Base-by-base conservation (phyloP, 2,113 vertebrate genomes). In the Petromus typicus region DNA sequence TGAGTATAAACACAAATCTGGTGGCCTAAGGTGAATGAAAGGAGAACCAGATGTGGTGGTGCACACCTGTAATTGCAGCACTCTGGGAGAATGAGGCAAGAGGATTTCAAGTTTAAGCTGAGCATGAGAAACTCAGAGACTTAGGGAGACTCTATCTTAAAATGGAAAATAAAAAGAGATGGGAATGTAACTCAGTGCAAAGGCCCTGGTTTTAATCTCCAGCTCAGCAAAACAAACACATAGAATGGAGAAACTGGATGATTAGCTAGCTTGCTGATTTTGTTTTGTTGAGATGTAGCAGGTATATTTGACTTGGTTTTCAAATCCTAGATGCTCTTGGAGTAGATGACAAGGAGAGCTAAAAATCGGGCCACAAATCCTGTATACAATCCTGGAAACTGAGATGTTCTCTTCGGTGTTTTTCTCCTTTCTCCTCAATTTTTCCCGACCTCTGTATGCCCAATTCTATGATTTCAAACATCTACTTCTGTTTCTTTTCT, bases 251-350 rank as follows among this genome's bases (percentile, higher is more conserved):
- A 71, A 81, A 64, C n/a, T 63, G 34, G 73, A 71, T 63, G 94
- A 57, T 80, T 89, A 92, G 27, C 40, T 80, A 59, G 30, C 30
- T 82, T 94, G 54, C 20, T 79, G 20, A 75, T 64, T 89, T 84
- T 93, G 25, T 91, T 88, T 97, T 67, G 20, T 75, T 87, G 56
- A 88, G 73, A 80, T 64, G 8, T 76, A 75, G 30, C 89, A 71
- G 22, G 30, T 64, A 20, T 73, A 13, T 94, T 71, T 75, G 16
- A 66, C 78, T 59, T 87, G 8, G 17, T 76, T 51, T 79, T 81
- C 16, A 51, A 59, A 67, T 73, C 32, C 34, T 78, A 90, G 23
- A 1, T 64, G n/a, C 43, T 81, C 23, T 45, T 95, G 91, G 54
- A 81, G 22, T 37, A 90, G n/a, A 59, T 90, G 48, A 78, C 27